Conservation (phyloP, 2,113 vertebrate species). For the Podarcis raffonei region DNA sequence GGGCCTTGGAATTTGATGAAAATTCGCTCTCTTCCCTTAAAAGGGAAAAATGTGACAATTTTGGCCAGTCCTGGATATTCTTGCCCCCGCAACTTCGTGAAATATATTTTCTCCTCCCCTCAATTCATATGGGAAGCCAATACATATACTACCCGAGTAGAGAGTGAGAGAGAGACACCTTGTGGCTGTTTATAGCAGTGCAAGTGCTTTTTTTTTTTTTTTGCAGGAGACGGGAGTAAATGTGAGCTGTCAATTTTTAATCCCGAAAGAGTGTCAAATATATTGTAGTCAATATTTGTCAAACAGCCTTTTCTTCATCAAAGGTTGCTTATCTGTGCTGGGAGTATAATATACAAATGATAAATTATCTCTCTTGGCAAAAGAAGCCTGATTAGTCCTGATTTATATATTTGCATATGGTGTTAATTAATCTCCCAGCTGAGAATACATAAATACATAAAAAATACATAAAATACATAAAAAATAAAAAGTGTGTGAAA, state of each 20-base stretch:
- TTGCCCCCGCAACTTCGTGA: not conserved
- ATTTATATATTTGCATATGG: not conserved
- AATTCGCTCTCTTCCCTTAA: slow-evolving; percentile 13
- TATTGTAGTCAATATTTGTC: too few relatives aligned
- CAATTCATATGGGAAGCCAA: not conserved
- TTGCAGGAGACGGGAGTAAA: not conserved
- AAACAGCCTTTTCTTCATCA: not conserved
- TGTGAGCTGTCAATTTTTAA: not conserved
- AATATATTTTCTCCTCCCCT: not conserved
- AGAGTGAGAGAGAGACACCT: slow-evolving; percentile 53
- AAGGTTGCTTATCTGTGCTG: not conserved
- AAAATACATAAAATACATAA: not conserved
- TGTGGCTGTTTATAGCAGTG: slow-evolving; percentile 43
- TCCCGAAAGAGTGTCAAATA: not conserved
- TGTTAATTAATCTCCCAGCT: not conserved
- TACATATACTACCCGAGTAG: not conserved
- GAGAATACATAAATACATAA: not conserved
- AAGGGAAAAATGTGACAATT: slow-evolving; percentile 13
- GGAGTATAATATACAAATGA: too few relatives aligned
- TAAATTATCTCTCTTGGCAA: not conserved
- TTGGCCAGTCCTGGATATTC: not conserved
- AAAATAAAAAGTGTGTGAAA: not conserved
- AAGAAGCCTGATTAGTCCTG: not conserved
- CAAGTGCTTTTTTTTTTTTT: not conserved
- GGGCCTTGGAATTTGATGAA: not conserved